A percentile compares a stretch with the other conserved stretches of the same genome.
Evolutionary conservation across 2,113 vertebrate genomes (phyloP).

Genomic region (Peromyscus maniculatus): DNA sequence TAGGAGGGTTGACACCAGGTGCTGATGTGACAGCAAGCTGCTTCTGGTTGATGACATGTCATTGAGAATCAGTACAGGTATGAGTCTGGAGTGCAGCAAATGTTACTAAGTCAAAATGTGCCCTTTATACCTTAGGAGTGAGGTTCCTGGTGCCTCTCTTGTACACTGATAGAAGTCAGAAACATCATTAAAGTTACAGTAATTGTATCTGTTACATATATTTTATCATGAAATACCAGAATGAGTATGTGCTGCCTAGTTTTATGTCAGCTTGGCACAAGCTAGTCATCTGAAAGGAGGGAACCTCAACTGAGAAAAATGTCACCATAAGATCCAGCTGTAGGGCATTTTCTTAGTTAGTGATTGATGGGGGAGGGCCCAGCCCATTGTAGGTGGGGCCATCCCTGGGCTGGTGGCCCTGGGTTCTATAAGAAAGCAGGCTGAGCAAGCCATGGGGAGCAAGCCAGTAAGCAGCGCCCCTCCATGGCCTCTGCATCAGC

Average conservation of each 20-base stretch:
- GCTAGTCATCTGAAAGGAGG: not conserved
- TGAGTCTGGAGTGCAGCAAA: slow-evolving; percentile 4
- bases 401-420: not conserved
- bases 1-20: not conserved
- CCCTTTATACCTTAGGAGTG: not conserved
- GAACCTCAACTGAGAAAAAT: not conserved
- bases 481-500: not conserved
- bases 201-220: not conserved
- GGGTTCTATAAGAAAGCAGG: not conserved
- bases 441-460: not conserved
- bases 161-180: not conserved
- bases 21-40: not conserved
- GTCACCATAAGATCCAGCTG: not conserved
- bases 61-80: not conserved
- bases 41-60: slow-evolving; percentile 46
- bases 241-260: not conserved
- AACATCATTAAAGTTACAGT: not conserved
- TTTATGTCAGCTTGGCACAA: not conserved
- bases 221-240: slow-evolving; percentile 2
- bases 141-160: not conserved
- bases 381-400: not conserved
- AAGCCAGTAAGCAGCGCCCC: not conserved
- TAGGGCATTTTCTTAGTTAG: not conserved
- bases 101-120: not conserved
- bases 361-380: not conserved